phyloP scores from a whole-genome alignment of 2,888 invertebrate genomes.

The Colletes collaris region DNA sequence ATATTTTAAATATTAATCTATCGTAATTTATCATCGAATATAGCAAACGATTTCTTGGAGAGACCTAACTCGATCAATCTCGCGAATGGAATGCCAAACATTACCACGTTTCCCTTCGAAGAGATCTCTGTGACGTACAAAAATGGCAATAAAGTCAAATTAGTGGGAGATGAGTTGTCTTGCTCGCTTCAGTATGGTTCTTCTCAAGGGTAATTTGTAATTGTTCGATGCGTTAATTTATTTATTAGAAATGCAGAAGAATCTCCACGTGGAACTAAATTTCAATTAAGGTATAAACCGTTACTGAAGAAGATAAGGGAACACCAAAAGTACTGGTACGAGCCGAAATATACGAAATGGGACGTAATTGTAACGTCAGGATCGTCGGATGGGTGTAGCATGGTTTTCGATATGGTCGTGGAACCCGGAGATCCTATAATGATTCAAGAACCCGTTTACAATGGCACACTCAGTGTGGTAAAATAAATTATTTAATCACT shows the following conservation, averaged over 20 bases:
- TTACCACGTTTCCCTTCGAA: conserved; percentile 87
- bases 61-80: conserved; percentile 83
- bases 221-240: background rate
- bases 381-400: conserved; percentile 90
- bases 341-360: conserved; percentile 85
- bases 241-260: background rate
- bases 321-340: conserved; percentile 87
- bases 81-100: conserved; percentile 90
- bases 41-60: conserved; percentile 82
- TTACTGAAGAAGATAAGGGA: conserved; percentile 86
- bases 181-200: conserved; percentile 90
- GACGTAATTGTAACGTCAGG: conserved; percentile 88
- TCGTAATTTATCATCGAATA: background rate
- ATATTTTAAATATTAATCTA: background rate
- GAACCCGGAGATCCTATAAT: conserved; percentile 88
- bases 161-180: conserved; percentile 86
- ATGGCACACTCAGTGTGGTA: conserved; percentile 85
- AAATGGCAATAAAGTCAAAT: conserved; percentile 83
- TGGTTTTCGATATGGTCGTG: conserved; percentile 88
- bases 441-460: conserved; percentile 88
- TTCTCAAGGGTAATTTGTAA: conserved; percentile 88
- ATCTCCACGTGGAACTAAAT: too few species aligned
- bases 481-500: conserved; percentile 43
- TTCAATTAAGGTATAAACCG: conserved; percentile 84
- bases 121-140: conserved; percentile 85